Evolutionary conservation across 2,888 invertebrate species (phyloP).

Genomic region (Drosophila nr. perissopoda): DNA sequence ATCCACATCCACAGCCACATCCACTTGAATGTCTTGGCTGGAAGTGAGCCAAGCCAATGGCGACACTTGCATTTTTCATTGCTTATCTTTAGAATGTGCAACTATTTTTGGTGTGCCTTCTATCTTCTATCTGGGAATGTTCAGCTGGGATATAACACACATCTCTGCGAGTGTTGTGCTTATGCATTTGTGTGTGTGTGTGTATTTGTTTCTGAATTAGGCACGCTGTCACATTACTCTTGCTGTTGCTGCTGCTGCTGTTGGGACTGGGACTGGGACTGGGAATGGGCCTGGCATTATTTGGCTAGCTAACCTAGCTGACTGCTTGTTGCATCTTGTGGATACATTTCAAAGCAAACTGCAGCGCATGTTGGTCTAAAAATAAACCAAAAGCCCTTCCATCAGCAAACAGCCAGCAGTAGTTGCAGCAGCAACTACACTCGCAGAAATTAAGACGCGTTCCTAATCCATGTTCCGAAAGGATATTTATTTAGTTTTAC

Average conservation of each 20-base stretch:
- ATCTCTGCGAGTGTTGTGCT: not conserved
- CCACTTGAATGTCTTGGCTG: constrained; percentile 46
- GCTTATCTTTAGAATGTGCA: constrained; percentile 67
- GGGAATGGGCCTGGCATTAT: constrained; percentile 37
- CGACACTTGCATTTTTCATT: constrained; percentile 65
- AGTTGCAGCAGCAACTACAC: constrained; percentile 34
- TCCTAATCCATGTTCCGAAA: not conserved
- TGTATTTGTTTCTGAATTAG: constrained; percentile 61
- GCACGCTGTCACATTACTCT: constrained; percentile 52
- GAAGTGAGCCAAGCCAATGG: constrained; percentile 66
- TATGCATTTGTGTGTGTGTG: constrained; percentile 10
- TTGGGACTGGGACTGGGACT: constrained; percentile 32
- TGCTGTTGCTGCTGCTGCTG: constrained; percentile 22
- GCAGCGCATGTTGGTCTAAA: constrained; percentile 60
- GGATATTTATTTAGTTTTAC: not conserved
- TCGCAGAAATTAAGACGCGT: not conserved
- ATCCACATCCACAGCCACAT: constrained; percentile 8
- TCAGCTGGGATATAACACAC: constrained; percentile 8
- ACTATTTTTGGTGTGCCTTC: constrained; percentile 54
- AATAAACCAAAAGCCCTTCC: constrained; percentile 75
- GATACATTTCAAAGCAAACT: constrained; percentile 75
- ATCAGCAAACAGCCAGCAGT: constrained; percentile 46
- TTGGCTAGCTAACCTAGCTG: constrained; percentile 27
- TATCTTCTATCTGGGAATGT: constrained; percentile 55
- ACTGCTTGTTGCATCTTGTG: constrained; percentile 44